A percentile compares a stretch with the other conserved stretches of the same genome.
Conservation (phyloP, 2,113 vertebrate genomes). For the Oryzias curvinotus region DNA sequence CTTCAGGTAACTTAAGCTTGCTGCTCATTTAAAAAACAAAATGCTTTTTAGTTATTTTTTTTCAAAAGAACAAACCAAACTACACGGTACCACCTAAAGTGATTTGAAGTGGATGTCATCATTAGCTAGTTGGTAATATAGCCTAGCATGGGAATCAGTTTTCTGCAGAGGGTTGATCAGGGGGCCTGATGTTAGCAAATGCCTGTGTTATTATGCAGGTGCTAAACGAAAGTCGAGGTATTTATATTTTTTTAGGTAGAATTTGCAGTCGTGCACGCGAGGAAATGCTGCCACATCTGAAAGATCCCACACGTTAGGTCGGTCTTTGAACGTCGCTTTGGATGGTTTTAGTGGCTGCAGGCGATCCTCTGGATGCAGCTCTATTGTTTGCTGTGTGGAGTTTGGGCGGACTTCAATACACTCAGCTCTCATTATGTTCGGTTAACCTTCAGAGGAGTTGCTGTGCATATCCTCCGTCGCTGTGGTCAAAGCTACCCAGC, state of each 20-base stretch:
- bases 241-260: background rate
- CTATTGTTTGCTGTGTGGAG: conserved; percentile 55
- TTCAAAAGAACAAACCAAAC: background rate
- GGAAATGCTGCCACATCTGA: background rate
- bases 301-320: background rate
- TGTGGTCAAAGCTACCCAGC: too few relatives aligned
- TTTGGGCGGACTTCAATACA: conserved; percentile 43
- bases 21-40: too few relatives aligned
- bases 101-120: background rate
- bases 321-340: conserved; percentile 26
- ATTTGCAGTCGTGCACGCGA: background rate
- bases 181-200: conserved; percentile 49
- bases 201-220: background rate
- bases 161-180: conserved; percentile 30
- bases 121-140: conserved; percentile 50
- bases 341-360: conserved; percentile 37
- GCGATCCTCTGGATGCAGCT: conserved; percentile 39
- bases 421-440: conserved; percentile 20
- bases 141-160: conserved; percentile 59
- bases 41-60: too few relatives aligned
- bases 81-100: background rate
- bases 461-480: background rate
- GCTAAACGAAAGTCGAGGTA: background rate
- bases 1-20: conserved; percentile 62
- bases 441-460: conserved; percentile 1